Base-by-base conservation (phyloP, 2,888 invertebrate species). In the Crepidodera aurea region DNA sequence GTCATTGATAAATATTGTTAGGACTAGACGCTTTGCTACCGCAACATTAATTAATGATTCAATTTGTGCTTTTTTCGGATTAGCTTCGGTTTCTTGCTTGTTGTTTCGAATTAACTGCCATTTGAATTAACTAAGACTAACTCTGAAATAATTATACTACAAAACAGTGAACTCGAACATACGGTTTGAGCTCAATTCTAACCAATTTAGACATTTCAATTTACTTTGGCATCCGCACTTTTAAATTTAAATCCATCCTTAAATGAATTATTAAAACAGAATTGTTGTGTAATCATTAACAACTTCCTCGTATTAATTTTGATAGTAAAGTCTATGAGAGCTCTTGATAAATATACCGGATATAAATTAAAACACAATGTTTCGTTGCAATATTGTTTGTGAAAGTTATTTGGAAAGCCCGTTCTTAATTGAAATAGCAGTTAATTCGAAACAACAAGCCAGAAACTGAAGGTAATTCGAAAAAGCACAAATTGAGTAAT, bases 1-100 rank as follows among this genome's bases (percentile, higher is more conserved):
- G 63, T 56, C 63, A 51, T 59, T 60, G 63, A 55, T 64, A 60
- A 64, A 64, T 64, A 60, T 64, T 64, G 60, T 64, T 56, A 55
- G 46, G 62, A 58, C 62, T 48, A 62, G 58, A 48, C 62, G 53
- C 51, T 51, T 37, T 48, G 18, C 53, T 51, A 39, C 58, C 63
- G 53, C 63, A 64, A 51, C 55, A 53, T 55, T 60, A 64, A 63
- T 59, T 60, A 37, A 64, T 64, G 51, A 56, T 64, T 55, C 56
- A 56, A 44, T 55, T 60, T 51, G 50, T 40, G 29, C 58, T 63
- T 60, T 60, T 60, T 42, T 42, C 51, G 39, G 60, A 55, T 64
- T 51, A 62, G 19, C 37, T 46, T 29, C 37, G 32, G 51, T 42
- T 51, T 56, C 46, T 48, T 48, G 46, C 46, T 46, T 48, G 57